Percentiles rank a stretch among this genome's conserved stretches.
These are phyloP conservation scores for Corvus moneduloides DNA, from an alignment of 2,113 vertebrate species.

Conservation along the genomic window DNA sequence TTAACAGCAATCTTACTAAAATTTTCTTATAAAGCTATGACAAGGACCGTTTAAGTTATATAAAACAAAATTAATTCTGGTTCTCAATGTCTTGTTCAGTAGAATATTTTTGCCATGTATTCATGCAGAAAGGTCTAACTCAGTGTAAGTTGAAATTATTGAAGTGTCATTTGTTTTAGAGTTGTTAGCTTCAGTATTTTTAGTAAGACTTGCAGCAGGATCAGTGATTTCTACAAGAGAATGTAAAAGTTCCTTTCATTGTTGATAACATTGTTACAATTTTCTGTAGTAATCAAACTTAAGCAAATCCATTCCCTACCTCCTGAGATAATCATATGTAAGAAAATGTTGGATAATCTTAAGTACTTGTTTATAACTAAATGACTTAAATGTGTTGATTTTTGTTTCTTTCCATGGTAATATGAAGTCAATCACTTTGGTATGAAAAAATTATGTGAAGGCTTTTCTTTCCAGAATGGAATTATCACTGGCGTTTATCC, in stretches of 20 bases:
- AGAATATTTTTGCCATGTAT: not conserved
- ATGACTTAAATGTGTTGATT: not conserved
- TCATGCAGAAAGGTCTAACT: not conserved
- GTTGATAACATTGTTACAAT: not conserved
- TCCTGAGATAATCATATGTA: not conserved
- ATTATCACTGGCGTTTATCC: conserved; percentile 97
- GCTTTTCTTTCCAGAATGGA: conserved; percentile 84
- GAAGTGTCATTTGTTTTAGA: not conserved
- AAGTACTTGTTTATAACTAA: not conserved
- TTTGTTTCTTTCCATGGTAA: conserved; percentile 3
- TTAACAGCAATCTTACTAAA: not conserved
- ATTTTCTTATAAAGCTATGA: not conserved
- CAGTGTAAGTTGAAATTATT: not conserved
- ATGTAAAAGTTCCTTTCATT: not conserved
- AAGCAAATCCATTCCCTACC: not conserved
- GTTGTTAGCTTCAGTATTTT: not conserved
- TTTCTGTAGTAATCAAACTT: not conserved
- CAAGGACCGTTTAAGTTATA: not conserved
- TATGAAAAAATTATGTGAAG: conserved; percentile 34
- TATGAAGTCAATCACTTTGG: conserved; percentile 1
- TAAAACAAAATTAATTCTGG: not conserved
- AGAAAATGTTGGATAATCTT: not conserved
- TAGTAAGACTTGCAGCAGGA: not conserved
- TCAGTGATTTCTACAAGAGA: not conserved
- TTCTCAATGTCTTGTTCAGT: not conserved